Percentiles rank a stretch among this genome's conserved stretches.
These are phyloP conservation scores for Lasioglossum zephyrum DNA, from an alignment of 2,888 invertebrate species.

Conservation along the genomic window DNA sequence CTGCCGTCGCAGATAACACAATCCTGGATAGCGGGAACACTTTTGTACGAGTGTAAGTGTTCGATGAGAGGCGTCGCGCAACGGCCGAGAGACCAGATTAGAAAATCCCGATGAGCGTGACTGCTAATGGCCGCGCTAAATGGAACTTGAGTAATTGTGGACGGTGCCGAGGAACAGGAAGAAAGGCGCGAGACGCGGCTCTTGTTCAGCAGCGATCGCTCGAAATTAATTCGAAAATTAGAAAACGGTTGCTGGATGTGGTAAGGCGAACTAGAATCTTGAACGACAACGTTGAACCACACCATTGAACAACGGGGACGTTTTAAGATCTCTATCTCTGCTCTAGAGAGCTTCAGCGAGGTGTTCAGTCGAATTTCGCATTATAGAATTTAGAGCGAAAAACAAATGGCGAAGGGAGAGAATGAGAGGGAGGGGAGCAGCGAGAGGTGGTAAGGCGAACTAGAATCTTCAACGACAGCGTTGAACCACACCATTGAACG, in stretches of 20 bases:
- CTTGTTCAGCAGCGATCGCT: background rate
- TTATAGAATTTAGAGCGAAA: too few relatives aligned
- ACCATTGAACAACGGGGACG: too few relatives aligned
- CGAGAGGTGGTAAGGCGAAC: too few relatives aligned
- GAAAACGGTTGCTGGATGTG: background rate
- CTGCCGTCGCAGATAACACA: slow-evolving; percentile 53
- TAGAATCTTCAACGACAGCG: background rate
- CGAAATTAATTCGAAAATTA: slow-evolving; percentile 3
- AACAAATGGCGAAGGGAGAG: too few relatives aligned
- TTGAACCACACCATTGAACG: background rate
- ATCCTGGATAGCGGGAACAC: slow-evolving; percentile 45
- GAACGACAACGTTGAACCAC: background rate
- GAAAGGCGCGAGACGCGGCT: background rate
- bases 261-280: background rate
- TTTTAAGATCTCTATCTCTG: too few relatives aligned
- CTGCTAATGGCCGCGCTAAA: slow-evolving; percentile 43
- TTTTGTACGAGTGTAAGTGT: slow-evolving; percentile 51
- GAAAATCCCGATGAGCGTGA: slow-evolving; percentile 47
- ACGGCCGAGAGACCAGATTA: slow-evolving; percentile 39
- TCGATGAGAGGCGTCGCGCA: slow-evolving; percentile 28
- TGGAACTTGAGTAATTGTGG: slow-evolving; percentile 37
- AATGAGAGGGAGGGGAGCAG: too few relatives aligned
- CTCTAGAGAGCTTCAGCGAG: too few relatives aligned
- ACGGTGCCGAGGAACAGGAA: background rate
- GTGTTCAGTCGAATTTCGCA: too few relatives aligned